Evolutionary conservation across 2,113 vertebrate species (phyloP), one percentile per base, ranked within the genome.

Genomic region (Ceratotherium simum): DNA sequence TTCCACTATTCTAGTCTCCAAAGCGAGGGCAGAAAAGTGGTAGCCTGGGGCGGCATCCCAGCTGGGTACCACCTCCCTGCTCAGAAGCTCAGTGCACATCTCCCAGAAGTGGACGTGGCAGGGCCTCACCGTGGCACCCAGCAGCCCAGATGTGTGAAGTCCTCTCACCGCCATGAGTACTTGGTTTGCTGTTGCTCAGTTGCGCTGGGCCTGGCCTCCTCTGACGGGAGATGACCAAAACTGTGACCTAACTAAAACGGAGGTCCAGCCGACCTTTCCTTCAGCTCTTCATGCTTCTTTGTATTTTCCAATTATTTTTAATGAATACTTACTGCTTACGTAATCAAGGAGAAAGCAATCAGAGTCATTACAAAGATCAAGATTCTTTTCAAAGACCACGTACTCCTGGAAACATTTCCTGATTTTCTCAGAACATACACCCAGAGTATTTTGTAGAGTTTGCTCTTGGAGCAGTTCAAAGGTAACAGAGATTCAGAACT

Each of bases 81-180:
- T 62, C 27, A 27, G 48, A 56, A 80, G 10, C 8, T 72, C 29
- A 6, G 2, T 20, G 6, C 4, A 14, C 6, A 10, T 60, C 2
- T 6, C 8, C 36, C 9, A 6, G 10, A 13, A n/a, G 14, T 1
- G 0, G 12, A 5, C 0, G 0, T 11, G 21, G 36, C 62, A 51
- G 21, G 0, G 3, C 11, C 48, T 58, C 54, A 13, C 3, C 1
- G 10, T 39, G 29, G 5, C 0, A 21, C 6, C 64, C n/a, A 23
- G 21, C 5, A 56, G 4, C 17, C 10, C 64, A 48, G 29, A n/a
- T 1, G 2, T 0, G 0, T 21, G 11, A 5, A 0, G 7, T 8
- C 23, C 3, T 8, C n/a, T 48, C 64, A 4, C 7, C 7, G 7
- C 4, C 0, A 0, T 8, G 3, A 13, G 1, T 1, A 0, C 46